Evolutionary conservation across 1,140 invertebrate species (phyloP).

Genomic region (Oryctes rhinoceros): DNA sequence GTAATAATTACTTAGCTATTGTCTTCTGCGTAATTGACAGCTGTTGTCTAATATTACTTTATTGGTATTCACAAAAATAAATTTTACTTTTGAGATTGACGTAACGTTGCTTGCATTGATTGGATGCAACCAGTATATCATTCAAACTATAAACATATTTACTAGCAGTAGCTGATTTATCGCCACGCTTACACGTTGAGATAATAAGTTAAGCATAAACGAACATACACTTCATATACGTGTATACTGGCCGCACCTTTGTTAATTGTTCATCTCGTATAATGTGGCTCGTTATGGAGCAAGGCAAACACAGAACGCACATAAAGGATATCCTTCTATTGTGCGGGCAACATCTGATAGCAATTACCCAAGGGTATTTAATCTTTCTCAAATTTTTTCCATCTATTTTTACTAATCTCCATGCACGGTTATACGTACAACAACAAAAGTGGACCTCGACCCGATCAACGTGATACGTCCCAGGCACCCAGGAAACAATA

Average conservation of each 20-base stretch:
- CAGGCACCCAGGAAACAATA: constrained; percentile 49
- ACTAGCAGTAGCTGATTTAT: too few species aligned
- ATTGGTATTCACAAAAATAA: too few species aligned
- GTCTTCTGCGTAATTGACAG: too few species aligned
- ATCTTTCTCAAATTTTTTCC: constrained; percentile 46
- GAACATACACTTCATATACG: constrained; percentile 2
- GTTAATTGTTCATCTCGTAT: constrained; percentile 45
- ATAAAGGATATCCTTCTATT: constrained; percentile 52
- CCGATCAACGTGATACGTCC: constrained; percentile 30
- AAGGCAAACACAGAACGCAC: constrained; percentile 44
- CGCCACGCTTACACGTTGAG: neutral
- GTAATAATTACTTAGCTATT: too few species aligned
- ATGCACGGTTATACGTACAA: constrained; percentile 43
- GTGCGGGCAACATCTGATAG: constrained; percentile 49
- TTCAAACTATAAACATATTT: too few species aligned
- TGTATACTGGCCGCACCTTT: constrained; percentile 39
- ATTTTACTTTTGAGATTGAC: too few species aligned
- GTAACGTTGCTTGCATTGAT: too few species aligned
- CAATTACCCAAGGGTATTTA: constrained; percentile 48
- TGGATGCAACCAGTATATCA: too few species aligned
- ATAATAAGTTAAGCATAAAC: neutral
- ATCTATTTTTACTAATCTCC: constrained; percentile 50
- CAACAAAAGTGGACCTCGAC: constrained; percentile 50
- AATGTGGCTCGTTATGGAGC: constrained; percentile 46
- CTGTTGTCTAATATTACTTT: too few species aligned